phyloP scores from a whole-genome alignment of 2,888 invertebrate genomes.

The Meteorus colon region DNA sequence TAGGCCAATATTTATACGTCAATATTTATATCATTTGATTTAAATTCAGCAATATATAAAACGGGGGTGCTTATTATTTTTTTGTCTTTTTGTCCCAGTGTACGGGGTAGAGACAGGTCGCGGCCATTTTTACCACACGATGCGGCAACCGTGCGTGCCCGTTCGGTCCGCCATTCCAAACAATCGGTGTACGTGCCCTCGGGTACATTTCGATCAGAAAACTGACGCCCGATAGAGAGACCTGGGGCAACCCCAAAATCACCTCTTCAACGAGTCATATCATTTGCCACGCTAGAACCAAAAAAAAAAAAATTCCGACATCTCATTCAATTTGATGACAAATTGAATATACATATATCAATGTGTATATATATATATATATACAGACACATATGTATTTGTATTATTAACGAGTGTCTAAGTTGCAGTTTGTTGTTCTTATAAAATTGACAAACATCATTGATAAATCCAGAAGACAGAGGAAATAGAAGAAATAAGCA shows the following conservation, averaged over 20 bases:
- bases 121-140: conserved; percentile 83
- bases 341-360: too few species aligned
- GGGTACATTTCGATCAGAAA: conserved; percentile 76
- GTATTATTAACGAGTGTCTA: too few species aligned
- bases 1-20: too few species aligned
- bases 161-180: conserved; percentile 81
- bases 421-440: too few species aligned
- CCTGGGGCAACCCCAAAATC: conserved; percentile 39
- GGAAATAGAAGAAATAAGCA: too few species aligned
- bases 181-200: conserved; percentile 77
- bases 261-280: conserved; percentile 29
- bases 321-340: not conserved
- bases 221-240: conserved; percentile 32
- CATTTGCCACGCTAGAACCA: not conserved
- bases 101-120: conserved; percentile 56
- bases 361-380: too few species aligned
- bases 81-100: conserved; percentile 30
- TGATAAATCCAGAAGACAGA: too few species aligned
- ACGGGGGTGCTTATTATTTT: conserved; percentile 37
- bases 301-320: not conserved
- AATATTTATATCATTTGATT: too few species aligned
- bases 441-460: too few species aligned
- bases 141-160: conserved; percentile 82
- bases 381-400: too few species aligned
- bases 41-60: not conserved